A percentile compares a stretch with the other conserved stretches of the same genome.
These are phyloP conservation scores for Muscicapa striata DNA, from an alignment of 2,797 vertebrate species.

Conservation along the genomic window DNA sequence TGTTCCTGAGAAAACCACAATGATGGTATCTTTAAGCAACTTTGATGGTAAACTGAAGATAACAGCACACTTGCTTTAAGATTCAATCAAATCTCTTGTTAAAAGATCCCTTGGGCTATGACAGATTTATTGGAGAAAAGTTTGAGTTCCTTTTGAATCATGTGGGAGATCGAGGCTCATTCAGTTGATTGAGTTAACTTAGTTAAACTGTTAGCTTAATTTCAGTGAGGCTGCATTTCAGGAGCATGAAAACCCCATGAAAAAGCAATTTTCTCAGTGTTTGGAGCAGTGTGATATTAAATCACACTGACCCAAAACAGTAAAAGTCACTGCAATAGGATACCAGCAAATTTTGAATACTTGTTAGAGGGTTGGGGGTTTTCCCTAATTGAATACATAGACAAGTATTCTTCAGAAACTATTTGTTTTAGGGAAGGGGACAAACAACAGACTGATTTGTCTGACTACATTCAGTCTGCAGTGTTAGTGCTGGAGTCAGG, in stretches of 20 bases:
- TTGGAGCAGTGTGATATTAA: not conserved
- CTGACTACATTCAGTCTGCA: not conserved
- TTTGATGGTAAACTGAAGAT: not conserved
- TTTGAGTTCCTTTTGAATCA: not conserved
- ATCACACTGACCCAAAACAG: not conserved
- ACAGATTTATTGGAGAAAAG: not conserved
- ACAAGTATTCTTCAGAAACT: not conserved
- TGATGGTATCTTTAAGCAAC: not conserved
- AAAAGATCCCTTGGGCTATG: not conserved
- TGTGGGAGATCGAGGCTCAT: not conserved
- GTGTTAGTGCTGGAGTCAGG: not conserved
- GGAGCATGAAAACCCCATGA: not conserved
- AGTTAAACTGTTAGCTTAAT: slow-evolving; percentile 17
- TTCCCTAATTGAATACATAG: not conserved
- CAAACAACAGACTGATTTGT: not conserved
- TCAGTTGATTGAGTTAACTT: slow-evolving; percentile 12
- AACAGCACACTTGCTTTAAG: not conserved
- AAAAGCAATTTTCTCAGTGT: not conserved
- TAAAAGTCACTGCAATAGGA: not conserved
- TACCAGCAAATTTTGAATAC: not conserved
- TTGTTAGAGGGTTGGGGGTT: not conserved
- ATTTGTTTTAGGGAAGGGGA: not conserved
- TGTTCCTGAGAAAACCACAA: not conserved
- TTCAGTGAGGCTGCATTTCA: not conserved
- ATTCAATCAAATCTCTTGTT: not conserved